Conservation (phyloP, 2,888 invertebrate species). For the Callosobruchus maculatus region DNA sequence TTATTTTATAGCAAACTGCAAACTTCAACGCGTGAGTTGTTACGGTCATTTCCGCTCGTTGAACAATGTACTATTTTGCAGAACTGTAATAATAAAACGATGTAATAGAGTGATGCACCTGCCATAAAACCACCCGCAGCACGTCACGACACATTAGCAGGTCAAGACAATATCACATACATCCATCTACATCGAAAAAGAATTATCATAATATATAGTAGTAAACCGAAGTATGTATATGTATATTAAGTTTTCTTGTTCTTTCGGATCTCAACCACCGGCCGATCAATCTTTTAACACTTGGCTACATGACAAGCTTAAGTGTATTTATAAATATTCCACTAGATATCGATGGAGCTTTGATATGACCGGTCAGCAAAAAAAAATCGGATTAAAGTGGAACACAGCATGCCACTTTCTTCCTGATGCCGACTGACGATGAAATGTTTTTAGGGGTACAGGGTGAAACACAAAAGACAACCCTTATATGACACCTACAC, state of each 20-base stretch:
- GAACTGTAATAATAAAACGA: no score
- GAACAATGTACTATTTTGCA: no score
- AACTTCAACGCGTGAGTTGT: no score
- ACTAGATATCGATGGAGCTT: neutral
- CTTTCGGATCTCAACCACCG: neutral
- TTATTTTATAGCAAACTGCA: no score
- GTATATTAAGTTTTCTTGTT: neutral
- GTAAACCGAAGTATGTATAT: neutral
- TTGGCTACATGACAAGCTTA: neutral
- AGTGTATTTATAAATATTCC: neutral
- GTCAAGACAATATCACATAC: neutral
- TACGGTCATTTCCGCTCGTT: no score
- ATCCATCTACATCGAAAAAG: neutral
- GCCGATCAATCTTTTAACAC: neutral
- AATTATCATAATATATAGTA: neutral
- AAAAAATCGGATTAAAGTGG: neutral
- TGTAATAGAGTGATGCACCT: neutral
- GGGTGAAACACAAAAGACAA: neutral
- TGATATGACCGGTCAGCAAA: neutral
- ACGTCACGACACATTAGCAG: neutral
- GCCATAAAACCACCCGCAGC: neutral
- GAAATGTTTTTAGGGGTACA: neutral
- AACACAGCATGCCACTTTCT: neutral
- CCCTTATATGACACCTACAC: no score
- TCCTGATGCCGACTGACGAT: neutral